phyloP scores from a whole-genome alignment of 2,888 invertebrate genomes.

The Aphidoletes aphidimyza region DNA sequence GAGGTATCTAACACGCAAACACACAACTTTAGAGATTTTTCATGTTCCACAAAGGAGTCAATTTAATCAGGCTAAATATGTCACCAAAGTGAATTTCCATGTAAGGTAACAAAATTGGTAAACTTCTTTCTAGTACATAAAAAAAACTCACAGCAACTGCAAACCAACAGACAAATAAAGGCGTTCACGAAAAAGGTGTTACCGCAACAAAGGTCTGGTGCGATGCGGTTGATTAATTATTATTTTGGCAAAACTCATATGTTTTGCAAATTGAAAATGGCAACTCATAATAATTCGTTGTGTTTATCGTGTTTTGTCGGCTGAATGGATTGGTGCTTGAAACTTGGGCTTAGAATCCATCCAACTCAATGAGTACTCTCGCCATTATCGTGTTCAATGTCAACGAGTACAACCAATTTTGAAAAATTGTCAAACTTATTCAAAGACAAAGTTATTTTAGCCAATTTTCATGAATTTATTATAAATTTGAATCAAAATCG shows the following conservation, averaged over 20 bases:
- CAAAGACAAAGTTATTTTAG: background rate
- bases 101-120: background rate
- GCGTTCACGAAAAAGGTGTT: background rate
- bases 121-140: slow-evolving; percentile 6
- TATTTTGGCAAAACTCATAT: background rate
- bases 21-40: too few relatives aligned
- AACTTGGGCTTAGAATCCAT: too few relatives aligned
- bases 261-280: slow-evolving; percentile 26
- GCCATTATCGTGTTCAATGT: too few relatives aligned
- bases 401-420: background rate
- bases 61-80: background rate
- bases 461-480: slow-evolving; percentile 40
- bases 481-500: slow-evolving; percentile 22
- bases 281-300: background rate
- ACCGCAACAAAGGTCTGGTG: background rate
- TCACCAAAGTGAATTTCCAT: slow-evolving; percentile 26
- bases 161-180: background rate
- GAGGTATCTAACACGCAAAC: too few relatives aligned
- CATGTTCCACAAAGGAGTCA: too few relatives aligned
- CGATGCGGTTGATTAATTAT: background rate
- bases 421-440: background rate
- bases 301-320: background rate
- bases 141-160: background rate
- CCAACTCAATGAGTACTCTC: too few relatives aligned
- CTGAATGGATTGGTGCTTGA: too few relatives aligned